Conservation (phyloP, 2,888 invertebrate genomes). For the Drosophila buzzatii region DNA sequence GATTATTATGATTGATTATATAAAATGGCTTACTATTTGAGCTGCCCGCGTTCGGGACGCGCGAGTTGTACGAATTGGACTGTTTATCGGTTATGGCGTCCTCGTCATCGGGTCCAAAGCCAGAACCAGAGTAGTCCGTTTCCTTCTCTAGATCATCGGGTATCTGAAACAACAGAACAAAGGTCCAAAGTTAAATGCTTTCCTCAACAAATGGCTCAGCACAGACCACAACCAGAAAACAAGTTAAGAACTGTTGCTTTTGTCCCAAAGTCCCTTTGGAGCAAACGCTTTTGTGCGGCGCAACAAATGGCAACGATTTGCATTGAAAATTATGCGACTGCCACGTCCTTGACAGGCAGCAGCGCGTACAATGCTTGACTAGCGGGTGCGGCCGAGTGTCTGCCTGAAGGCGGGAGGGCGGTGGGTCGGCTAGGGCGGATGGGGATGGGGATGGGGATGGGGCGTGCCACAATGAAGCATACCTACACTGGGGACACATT, state of each 20-base stretch:
- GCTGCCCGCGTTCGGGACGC: conserved; percentile 61
- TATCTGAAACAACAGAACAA: conserved; percentile 75
- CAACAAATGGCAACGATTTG: conserved; percentile 65
- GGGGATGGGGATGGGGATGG: neutral
- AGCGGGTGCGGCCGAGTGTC: neutral
- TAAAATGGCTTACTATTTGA: conserved; percentile 82
- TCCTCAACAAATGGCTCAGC: neutral
- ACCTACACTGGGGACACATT: conserved; percentile 61
- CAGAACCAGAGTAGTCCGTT: conserved; percentile 94
- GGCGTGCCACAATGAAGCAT: conserved; percentile 32
- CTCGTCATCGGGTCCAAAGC: conserved; percentile 94
- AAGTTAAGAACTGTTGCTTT: conserved; percentile 21
- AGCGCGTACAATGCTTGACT: conserved; percentile 27
- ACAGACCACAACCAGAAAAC: neutral
- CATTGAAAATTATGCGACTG: conserved; percentile 61
- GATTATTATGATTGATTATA: conserved; percentile 79
- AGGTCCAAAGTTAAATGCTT: conserved; percentile 3
- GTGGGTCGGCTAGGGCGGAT: too few relatives aligned
- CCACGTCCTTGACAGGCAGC: conserved; percentile 53
- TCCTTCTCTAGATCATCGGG: conserved; percentile 88
- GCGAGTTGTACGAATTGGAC: conserved; percentile 76
- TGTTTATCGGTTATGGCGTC: conserved; percentile 86
- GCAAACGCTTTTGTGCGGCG: conserved; percentile 45
- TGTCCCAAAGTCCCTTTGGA: neutral
- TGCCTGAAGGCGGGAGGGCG: neutral